These are phyloP conservation scores for Mionectes olivaceus DNA, from an alignment of 2,797 vertebrate species.

Conservation along the genomic window DNA sequence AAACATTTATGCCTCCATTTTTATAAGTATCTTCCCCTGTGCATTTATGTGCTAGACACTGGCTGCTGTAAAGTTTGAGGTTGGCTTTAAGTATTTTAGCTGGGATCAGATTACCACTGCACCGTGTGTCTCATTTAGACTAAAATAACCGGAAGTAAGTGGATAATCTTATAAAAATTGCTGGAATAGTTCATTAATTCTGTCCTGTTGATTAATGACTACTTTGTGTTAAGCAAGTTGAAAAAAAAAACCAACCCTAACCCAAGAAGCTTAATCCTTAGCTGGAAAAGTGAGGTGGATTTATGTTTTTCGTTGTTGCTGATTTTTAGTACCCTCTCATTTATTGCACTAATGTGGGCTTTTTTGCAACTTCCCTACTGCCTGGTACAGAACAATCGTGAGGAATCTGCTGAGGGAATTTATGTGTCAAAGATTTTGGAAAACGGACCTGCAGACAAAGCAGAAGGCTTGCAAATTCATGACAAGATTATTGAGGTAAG, in stretches of 20 bases:
- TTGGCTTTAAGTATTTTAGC: not conserved
- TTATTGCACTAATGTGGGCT: not conserved
- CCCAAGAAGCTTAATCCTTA: conserved; percentile 10
- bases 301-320: conserved; percentile 14
- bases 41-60: not conserved
- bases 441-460: conserved; percentile 75
- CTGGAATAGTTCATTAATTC: conserved; percentile 39
- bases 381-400: conserved; percentile 58
- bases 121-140: not conserved
- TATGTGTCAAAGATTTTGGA: conserved; percentile 79
- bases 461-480: conserved; percentile 73
- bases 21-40: not conserved
- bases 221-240: conserved; percentile 35
- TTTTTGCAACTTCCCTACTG: not conserved
- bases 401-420: conserved; percentile 76
- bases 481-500: conserved; percentile 80
- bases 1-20: not conserved
- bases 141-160: conserved; percentile 47
- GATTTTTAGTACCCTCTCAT: not conserved
- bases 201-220: conserved; percentile 65
- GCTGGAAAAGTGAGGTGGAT: conserved; percentile 5
- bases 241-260: not conserved
- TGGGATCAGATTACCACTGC: not conserved
- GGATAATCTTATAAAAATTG: conserved; percentile 62
- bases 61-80: not conserved